phyloP scores from a whole-genome alignment of 2,113 vertebrate species.

The Galemys pyrenaicus region DNA sequence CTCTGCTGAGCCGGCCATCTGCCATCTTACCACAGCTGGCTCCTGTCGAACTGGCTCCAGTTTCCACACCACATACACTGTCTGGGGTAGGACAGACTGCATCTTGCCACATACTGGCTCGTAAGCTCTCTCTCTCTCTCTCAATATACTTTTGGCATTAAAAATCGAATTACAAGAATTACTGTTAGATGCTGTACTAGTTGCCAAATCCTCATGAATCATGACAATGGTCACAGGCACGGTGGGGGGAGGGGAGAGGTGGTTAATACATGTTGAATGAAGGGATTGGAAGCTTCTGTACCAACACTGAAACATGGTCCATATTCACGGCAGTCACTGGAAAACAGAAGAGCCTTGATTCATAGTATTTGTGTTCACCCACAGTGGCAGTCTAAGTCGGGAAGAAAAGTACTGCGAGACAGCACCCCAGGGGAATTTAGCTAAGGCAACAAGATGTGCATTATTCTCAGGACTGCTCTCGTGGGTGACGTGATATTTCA shows the following conservation, averaged over 20 bases:
- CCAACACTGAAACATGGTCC: not conserved
- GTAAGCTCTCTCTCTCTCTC: no score
- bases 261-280: not conserved
- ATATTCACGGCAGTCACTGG: not conserved
- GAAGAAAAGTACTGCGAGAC: not conserved
- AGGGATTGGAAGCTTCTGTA: not conserved
- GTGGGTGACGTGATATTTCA: not conserved
- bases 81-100: no score
- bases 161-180: not conserved
- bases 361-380: not conserved
- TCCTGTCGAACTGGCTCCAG: no score
- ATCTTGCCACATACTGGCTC: no score
- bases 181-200: not conserved
- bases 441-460: not conserved
- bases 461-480: not conserved
- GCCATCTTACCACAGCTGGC: no score
- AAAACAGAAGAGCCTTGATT: not conserved
- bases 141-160: not conserved
- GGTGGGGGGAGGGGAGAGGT: fast-evolving
- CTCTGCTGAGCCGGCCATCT: no score
- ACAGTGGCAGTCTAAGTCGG: not conserved
- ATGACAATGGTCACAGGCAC: not conserved
- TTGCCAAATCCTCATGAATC: not conserved
- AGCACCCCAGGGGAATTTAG: not conserved
- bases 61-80: no score